phyloP scores from a whole-genome alignment of 2,888 invertebrate genomes.

The Tetrapedia diversipes region DNA sequence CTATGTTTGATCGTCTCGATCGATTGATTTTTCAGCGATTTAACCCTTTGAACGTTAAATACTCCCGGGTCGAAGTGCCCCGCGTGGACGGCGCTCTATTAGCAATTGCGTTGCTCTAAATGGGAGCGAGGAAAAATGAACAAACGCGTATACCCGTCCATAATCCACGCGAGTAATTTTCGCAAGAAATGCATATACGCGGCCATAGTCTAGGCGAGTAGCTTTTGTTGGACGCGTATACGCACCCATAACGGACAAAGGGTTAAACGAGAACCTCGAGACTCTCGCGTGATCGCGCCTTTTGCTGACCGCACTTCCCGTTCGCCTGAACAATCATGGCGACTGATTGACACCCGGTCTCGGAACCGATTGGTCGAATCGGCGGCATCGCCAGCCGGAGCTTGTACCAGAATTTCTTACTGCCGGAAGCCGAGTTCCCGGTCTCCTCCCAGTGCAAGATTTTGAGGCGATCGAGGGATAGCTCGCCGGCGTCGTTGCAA shows the following conservation, averaged over 20 bases:
- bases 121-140: too few relatives aligned
- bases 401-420: slow-evolving; percentile 87
- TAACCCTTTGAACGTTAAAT: too few relatives aligned
- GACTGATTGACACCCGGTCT: slow-evolving; percentile 75
- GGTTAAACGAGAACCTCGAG: slow-evolving; percentile 81
- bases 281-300: slow-evolving; percentile 80
- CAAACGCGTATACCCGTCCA: too few relatives aligned
- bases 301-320: slow-evolving; percentile 75
- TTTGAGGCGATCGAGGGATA: slow-evolving; percentile 71
- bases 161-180: too few relatives aligned
- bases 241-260: background rate
- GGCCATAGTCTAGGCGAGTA: too few relatives aligned
- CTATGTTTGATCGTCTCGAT: too few relatives aligned
- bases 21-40: too few relatives aligned
- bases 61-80: too few relatives aligned
- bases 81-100: too few relatives aligned
- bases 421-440: slow-evolving; percentile 77
- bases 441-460: slow-evolving; percentile 75
- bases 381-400: slow-evolving; percentile 87
- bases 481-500: slow-evolving; percentile 82
- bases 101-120: too few relatives aligned
- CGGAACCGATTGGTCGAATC: slow-evolving; percentile 68
- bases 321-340: slow-evolving; percentile 80
- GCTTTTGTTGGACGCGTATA: too few relatives aligned
- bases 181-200: too few relatives aligned